A percentile compares a stretch with the other conserved stretches of the same genome.
Conservation (phyloP, 1,140 invertebrate genomes). For the Galendromus occidentalis region DNA sequence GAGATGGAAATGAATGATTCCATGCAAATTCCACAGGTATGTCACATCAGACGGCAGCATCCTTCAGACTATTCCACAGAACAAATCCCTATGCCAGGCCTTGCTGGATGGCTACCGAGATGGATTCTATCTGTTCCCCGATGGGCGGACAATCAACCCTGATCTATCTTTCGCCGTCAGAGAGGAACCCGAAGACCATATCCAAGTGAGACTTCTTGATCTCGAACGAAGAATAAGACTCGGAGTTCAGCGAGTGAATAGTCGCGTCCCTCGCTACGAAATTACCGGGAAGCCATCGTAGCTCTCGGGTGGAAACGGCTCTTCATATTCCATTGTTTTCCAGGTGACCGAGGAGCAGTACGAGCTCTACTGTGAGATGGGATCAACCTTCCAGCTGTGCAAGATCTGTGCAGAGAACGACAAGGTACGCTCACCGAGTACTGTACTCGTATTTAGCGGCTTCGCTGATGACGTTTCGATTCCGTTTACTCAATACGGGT, state of each 20-base stretch:
- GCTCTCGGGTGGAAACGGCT: too few relatives aligned
- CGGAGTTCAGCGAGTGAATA: too few relatives aligned
- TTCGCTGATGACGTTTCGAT: too few relatives aligned
- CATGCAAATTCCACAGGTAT: conserved; percentile 33
- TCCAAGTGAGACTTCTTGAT: conserved; percentile 37
- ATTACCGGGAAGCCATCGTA: too few relatives aligned
- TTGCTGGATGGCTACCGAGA: conserved; percentile 88
- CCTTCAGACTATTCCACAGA: conserved; percentile 97
- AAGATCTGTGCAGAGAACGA: conserved; percentile 99
- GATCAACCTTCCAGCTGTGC: conserved; percentile 95
- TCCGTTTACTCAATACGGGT: too few relatives aligned
- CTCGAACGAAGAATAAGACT: too few relatives aligned
- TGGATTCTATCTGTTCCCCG: conserved; percentile 94
- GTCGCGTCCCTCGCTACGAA: too few relatives aligned
- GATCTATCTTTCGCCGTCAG: conserved; percentile 79
- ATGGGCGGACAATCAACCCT: conserved; percentile 77
- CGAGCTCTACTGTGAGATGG: conserved; percentile 99
- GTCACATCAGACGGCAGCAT: conserved; percentile 97
- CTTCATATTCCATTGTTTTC: too few relatives aligned
- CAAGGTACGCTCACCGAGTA: conserved; percentile 35
- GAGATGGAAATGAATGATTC: too few relatives aligned
- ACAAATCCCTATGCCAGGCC: conserved; percentile 95
- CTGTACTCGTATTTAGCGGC: background rate
- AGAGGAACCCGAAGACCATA: conserved; percentile 82
- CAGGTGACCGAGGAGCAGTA: conserved; percentile 95